phyloP scores from a whole-genome alignment of 2,888 invertebrate genomes.

The Callosobruchus maculatus region DNA sequence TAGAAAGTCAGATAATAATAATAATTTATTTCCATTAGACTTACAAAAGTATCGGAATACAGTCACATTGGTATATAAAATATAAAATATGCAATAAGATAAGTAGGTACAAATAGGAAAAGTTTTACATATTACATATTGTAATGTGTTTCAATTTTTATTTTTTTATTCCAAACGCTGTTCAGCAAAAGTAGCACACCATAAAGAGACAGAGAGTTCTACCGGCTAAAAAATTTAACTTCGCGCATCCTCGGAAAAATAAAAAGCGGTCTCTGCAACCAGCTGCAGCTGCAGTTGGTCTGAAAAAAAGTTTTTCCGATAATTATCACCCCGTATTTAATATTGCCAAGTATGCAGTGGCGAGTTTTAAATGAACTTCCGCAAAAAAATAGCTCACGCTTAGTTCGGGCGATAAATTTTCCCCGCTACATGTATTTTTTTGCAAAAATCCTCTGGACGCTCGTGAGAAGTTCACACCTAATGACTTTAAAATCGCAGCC shows the following conservation, averaged over 20 bases:
- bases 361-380: slow-evolving; percentile 14
- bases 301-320: not conserved
- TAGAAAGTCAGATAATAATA: too few relatives aligned
- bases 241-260: not conserved
- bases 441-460: slow-evolving; percentile 16
- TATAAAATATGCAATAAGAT: too few relatives aligned
- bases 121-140: too few relatives aligned
- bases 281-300: not conserved
- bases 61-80: too few relatives aligned
- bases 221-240: not conserved
- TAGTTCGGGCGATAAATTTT: slow-evolving; percentile 26
- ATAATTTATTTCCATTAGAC: too few relatives aligned
- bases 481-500: slow-evolving; percentile 21
- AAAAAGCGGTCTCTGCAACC: not conserved
- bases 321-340: not conserved
- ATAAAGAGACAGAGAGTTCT: too few relatives aligned
- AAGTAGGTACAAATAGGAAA: too few relatives aligned
- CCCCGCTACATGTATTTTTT: slow-evolving; percentile 14
- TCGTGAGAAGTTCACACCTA: slow-evolving; percentile 21
- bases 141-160: too few relatives aligned
- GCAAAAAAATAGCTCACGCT: slow-evolving; percentile 24
- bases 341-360: slow-evolving; percentile 1
- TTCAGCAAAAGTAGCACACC: too few relatives aligned
- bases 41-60: too few relatives aligned
- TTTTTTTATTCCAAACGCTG: too few relatives aligned